These are phyloP conservation scores for Lophotriccus pileatus DNA, from an alignment of 2,797 vertebrate genomes.

Conservation along the genomic window DNA sequence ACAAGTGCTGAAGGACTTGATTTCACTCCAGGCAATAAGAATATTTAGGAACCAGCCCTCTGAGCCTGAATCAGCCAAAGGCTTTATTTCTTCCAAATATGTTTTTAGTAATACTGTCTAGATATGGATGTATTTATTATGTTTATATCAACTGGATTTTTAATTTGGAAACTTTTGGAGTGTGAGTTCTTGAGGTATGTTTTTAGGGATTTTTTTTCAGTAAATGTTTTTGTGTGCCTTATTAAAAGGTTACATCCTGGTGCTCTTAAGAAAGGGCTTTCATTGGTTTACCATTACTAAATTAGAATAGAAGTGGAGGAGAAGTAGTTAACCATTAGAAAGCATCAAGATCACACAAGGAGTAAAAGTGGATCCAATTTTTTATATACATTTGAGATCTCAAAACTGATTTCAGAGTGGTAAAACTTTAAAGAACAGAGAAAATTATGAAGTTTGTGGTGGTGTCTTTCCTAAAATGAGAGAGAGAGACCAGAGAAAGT, in stretches of 20 bases:
- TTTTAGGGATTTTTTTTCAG: not conserved
- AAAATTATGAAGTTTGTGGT: not conserved
- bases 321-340: not conserved
- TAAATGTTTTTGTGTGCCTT: not conserved
- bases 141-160: not conserved
- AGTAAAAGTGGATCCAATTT: not conserved
- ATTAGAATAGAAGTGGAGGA: not conserved
- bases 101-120: not conserved
- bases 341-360: not conserved
- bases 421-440: not conserved
- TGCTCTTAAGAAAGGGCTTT: not conserved
- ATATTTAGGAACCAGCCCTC: not conserved
- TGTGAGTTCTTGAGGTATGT: not conserved
- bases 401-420: not conserved
- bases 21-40: constrained; percentile 3
- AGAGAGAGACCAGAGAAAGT: not conserved
- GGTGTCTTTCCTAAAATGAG: not conserved
- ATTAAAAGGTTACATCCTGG: not conserved
- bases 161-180: not conserved
- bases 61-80: not conserved
- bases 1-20: constrained; percentile 37
- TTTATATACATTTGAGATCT: not conserved
- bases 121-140: not conserved
- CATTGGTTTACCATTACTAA: not conserved
- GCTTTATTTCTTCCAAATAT: not conserved